phyloP scores from a whole-genome alignment of 1,140 invertebrate species.

The Plodia interpunctella region DNA sequence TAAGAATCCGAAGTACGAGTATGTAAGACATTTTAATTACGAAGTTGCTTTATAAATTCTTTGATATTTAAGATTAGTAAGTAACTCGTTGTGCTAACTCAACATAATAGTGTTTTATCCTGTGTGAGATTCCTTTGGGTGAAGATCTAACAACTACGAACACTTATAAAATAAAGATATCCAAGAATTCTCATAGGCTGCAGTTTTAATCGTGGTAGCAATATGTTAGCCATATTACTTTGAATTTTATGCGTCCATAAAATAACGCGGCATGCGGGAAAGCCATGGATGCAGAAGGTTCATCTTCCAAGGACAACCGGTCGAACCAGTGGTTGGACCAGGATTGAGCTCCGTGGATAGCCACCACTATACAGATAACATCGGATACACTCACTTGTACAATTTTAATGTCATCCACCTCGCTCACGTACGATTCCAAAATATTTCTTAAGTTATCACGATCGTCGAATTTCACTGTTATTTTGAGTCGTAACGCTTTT shows the following conservation, averaged over 20 bases:
- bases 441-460: conserved; percentile 20
- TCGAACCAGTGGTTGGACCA: conserved; percentile 13
- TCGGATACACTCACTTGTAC: conserved; percentile 30
- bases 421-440: conserved; percentile 22
- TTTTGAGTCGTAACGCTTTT: neutral
- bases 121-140: too few species aligned
- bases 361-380: conserved; percentile 32
- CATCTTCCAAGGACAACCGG: conserved; percentile 45
- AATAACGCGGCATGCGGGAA: neutral
- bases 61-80: too few species aligned
- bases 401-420: conserved; percentile 22
- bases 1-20: too few species aligned
- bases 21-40: too few species aligned
- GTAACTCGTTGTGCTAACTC: too few species aligned
- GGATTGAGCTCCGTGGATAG: conserved; percentile 31
- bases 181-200: too few species aligned
- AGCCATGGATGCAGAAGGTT: conserved; percentile 22
- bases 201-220: neutral
- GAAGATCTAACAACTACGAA: too few species aligned
- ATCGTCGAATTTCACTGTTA: neutral
- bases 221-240: neutral
- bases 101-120: too few species aligned
- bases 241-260: neutral
- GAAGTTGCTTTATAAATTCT: too few species aligned
- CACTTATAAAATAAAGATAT: too few species aligned